These are phyloP conservation scores for Cheirogaleus medius DNA, from an alignment of 2,113 vertebrate genomes.

Conservation along the genomic window DNA sequence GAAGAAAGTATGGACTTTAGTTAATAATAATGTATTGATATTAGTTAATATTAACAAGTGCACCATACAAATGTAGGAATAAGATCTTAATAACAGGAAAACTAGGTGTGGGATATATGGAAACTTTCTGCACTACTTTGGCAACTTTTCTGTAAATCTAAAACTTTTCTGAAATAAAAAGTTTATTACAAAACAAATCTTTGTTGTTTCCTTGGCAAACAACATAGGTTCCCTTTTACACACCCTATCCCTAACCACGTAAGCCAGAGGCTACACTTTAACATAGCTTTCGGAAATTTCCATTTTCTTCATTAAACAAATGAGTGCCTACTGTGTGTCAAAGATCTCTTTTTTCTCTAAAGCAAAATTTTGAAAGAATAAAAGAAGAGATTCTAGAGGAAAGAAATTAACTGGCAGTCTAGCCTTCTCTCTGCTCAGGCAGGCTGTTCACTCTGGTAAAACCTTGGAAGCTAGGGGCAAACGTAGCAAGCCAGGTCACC, in stretches of 20 bases:
- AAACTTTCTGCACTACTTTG: not conserved
- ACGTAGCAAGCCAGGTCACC: not conserved
- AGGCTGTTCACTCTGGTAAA: not conserved
- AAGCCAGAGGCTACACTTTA: not conserved
- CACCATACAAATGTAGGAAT: not conserved
- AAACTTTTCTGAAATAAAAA: not conserved
- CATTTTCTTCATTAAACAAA: not conserved
- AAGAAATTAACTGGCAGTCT: not conserved
- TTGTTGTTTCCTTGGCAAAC: conserved; percentile 2
- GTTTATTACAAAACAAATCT: not conserved
- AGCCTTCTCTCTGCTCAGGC: not conserved
- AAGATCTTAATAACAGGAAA: not conserved
- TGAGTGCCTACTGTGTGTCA: not conserved
- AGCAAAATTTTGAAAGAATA: not conserved
- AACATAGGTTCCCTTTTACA: not conserved
- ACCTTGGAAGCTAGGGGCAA: not conserved
- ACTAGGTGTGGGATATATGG: accelerated
- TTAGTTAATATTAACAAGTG: not conserved
- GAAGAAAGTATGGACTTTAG: not conserved
- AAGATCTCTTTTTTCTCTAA: not conserved
- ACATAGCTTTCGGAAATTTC: not conserved
- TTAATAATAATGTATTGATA: not conserved
- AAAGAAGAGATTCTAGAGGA: not conserved
- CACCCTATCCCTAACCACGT: not conserved
- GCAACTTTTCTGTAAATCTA: not conserved